phyloP scores from a whole-genome alignment of 2,113 vertebrate genomes.

The Cyphomyrus discorhynchus region DNA sequence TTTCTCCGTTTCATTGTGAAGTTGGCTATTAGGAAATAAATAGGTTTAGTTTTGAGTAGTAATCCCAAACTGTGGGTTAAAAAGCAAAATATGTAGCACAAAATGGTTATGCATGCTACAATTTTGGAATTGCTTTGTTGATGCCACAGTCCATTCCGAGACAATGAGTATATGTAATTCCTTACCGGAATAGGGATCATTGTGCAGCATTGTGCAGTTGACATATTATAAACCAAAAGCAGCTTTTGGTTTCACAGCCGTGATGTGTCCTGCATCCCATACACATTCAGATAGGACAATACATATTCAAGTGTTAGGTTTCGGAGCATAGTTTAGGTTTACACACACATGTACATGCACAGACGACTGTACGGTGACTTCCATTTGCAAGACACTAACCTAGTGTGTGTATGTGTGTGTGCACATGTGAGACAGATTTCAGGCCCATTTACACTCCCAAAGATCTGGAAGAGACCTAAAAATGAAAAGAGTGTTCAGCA shows the following conservation, averaged over 20 bases:
- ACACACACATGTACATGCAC: slow-evolving; percentile 10
- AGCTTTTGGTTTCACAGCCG: neutral
- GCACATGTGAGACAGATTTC: neutral
- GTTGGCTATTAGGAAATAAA: slow-evolving; percentile 19
- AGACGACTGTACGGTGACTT: neutral
- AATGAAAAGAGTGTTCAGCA: neutral
- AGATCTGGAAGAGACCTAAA: neutral
- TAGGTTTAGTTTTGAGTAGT: slow-evolving; percentile 22
- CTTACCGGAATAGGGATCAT: slow-evolving; percentile 16
- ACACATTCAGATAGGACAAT: neutral
- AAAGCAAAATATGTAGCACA: slow-evolving; percentile 23
- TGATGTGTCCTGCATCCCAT: neutral
- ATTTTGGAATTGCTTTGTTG: slow-evolving; percentile 14
- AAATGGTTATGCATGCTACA: slow-evolving; percentile 24
- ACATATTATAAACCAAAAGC: neutral
- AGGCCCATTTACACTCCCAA: neutral
- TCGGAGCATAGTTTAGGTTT: neutral
- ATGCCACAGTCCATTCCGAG: slow-evolving; percentile 19
- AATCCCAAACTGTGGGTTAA: slow-evolving; percentile 19
- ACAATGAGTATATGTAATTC: slow-evolving; percentile 17
- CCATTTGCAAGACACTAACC: slow-evolving; percentile 3
- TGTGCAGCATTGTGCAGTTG: slow-evolving; percentile 15
- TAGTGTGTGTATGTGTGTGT: neutral
- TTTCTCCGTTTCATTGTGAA: slow-evolving; percentile 20
- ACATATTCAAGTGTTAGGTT: slow-evolving; percentile 8